phyloP scores from a whole-genome alignment of 2,113 vertebrate genomes.

The Rhinogobius similis region DNA sequence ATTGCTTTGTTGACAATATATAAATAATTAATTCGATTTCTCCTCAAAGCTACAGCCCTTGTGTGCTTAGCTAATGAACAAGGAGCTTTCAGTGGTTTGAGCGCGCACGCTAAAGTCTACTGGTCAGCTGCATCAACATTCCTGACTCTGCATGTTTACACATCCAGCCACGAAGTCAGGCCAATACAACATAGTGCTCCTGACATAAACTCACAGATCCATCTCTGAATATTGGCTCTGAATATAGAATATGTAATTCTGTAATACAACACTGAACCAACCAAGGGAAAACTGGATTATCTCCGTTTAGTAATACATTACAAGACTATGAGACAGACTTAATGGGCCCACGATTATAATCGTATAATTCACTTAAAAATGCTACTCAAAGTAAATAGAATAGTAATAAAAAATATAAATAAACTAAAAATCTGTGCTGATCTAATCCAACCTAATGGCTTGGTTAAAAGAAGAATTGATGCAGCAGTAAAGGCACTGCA shows the following conservation, averaged over 20 bases:
- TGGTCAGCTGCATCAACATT: conserved; percentile 31
- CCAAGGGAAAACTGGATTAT: neutral
- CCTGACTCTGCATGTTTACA: conserved; percentile 24
- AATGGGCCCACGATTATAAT: no score
- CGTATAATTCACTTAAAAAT: no score
- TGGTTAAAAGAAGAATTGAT: conserved; percentile 10
- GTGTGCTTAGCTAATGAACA: conserved; percentile 18
- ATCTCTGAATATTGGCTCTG: neutral
- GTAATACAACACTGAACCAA: neutral
- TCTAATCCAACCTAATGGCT: neutral
- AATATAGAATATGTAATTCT: neutral
- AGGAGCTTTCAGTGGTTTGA: conserved; percentile 16
- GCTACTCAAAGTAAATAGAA: no score
- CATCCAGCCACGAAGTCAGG: conserved; percentile 10
- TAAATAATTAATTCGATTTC: neutral
- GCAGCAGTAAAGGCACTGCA: conserved; percentile 15
- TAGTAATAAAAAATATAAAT: neutral
- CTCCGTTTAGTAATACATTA: neutral
- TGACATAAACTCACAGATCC: conserved; percentile 19
- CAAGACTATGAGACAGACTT: no score
- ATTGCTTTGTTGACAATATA: conserved; percentile 1
- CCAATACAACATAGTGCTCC: neutral
- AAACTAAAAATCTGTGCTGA: neutral
- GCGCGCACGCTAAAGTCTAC: conserved; percentile 13
- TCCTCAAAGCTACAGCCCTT: conserved; percentile 6